Evolutionary conservation across 2,888 invertebrate genomes (phyloP).

Genomic region (Carabus problematicus): DNA sequence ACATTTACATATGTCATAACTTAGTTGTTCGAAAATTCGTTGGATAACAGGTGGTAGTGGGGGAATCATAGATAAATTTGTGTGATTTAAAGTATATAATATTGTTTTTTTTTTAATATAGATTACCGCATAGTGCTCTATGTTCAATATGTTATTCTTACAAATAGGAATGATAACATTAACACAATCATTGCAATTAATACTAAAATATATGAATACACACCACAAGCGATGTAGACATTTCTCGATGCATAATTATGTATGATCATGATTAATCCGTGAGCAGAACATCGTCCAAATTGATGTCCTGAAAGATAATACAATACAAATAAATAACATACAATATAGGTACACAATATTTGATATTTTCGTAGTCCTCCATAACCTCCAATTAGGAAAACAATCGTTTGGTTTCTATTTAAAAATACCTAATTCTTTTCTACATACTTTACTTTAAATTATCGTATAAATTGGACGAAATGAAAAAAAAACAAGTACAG

Average conservation of each 20-base stretch:
- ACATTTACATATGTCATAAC: too few relatives aligned
- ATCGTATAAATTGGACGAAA: constrained; percentile 5
- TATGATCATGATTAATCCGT: constrained; percentile 61
- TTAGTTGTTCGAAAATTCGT: too few relatives aligned
- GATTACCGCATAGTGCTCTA: constrained; percentile 3
- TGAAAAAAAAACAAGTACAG: constrained; percentile 9
- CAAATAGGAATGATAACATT: constrained; percentile 39
- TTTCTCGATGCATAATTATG: constrained; percentile 9
- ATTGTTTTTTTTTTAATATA: too few relatives aligned
- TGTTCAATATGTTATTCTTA: constrained; percentile 20
- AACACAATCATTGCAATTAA: constrained; percentile 8
- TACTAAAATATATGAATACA: constrained; percentile 15
- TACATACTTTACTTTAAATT: constrained; percentile 12
- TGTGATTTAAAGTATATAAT: too few relatives aligned
- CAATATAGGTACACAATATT: not conserved
- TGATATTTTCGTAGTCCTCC: not conserved
- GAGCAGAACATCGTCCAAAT: constrained; percentile 75
- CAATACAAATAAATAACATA: not conserved
- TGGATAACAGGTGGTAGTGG: too few relatives aligned
- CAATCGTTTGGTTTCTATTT: not conserved
- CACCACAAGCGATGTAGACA: not conserved
- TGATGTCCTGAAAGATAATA: constrained; percentile 69
- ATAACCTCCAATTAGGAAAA: not conserved
- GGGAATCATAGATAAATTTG: too few relatives aligned
- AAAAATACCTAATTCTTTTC: not conserved